Evolutionary conservation across 2,797 vertebrate genomes (phyloP), one percentile per base, ranked within the genome.

Genomic region (Glyptemys insculpta): DNA sequence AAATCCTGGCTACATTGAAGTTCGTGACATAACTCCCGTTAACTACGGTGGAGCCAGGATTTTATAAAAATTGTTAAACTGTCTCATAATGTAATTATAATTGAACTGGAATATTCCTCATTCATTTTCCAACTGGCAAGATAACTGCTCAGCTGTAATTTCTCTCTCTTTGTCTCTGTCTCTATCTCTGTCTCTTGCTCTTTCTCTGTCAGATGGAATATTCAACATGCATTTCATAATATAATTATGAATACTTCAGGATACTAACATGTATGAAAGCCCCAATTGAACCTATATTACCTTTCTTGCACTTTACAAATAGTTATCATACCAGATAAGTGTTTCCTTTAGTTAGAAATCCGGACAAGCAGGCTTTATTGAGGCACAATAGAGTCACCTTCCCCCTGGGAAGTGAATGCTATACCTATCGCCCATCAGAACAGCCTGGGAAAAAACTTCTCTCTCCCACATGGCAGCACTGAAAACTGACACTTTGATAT

Each of bases 51-150:
- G 41, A 49, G 6, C 8, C 27, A 47, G 34, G 79, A 54, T 81
- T 81, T 81, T 53, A 34, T 53, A 49, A 52, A 44, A 81, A 81
- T 21, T 53, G 18, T 37, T 52, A 53, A 52, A 23, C 14, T 85
- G 21, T 29, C 11, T 88, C 5, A n/a, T 84, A 1, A 65, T 81
- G 0, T 86, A 72, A 53, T 2, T 78, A 2, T 49, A 89, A 84
- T 72, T 74, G 59, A 87, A 92, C 57, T 65, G 31, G 3, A 80
- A 49, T 29, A 25, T 82, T 52, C 19, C 57, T 81, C 27, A 18
- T 81, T 92, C 81, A 5, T 2, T 94, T 96, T 93, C 90, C n/a
- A 79, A 6, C n/a, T 62, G 82, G 37, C 74, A 85, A 83, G 23
- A 31, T 59, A 81, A 4, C 47, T 84, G n/a, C 4, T 81, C 0